phyloP scores from a whole-genome alignment of 2,888 invertebrate genomes.

The Pristionchus fissidentatus region DNA sequence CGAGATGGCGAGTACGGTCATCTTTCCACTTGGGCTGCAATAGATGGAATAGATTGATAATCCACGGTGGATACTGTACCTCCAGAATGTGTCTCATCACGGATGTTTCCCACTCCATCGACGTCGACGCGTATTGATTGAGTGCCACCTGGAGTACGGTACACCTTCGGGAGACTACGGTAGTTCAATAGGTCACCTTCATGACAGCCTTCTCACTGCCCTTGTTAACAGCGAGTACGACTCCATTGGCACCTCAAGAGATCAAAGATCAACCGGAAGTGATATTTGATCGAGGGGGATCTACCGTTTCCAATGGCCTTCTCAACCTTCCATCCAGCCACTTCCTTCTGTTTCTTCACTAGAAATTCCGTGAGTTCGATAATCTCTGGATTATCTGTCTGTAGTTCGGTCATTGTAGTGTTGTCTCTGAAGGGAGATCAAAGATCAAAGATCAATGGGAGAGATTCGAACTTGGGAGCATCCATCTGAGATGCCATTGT shows the following conservation, averaged over 20 bases:
- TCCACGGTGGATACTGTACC: background rate
- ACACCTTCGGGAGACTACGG: background rate
- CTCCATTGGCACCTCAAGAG: constrained; percentile 35
- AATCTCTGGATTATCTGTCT: constrained; percentile 44
- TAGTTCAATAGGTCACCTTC: constrained; percentile 12
- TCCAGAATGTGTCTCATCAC: constrained; percentile 23
- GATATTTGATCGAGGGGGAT: background rate
- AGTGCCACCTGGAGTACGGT: constrained; percentile 21
- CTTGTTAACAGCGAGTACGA: background rate
- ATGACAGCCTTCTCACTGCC: constrained; percentile 42
- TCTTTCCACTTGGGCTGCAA: constrained; percentile 37
- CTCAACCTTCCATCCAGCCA: constrained; percentile 32
- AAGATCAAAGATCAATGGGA: constrained; percentile 35
- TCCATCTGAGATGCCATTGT: background rate
- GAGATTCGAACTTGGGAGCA: background rate
- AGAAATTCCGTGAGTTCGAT: constrained; percentile 33
- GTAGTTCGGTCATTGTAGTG: constrained; percentile 28
- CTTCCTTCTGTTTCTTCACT: constrained; percentile 27
- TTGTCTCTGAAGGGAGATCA: constrained; percentile 4
- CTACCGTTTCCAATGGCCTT: constrained; percentile 44
- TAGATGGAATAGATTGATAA: background rate
- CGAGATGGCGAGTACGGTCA: constrained; percentile 36
- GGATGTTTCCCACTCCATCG: constrained; percentile 32
- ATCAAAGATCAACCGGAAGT: constrained; percentile 6
- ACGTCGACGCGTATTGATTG: constrained; percentile 12